phyloP scores from a whole-genome alignment of 1,140 invertebrate species.

The Ptiloglossa arizonensis region DNA sequence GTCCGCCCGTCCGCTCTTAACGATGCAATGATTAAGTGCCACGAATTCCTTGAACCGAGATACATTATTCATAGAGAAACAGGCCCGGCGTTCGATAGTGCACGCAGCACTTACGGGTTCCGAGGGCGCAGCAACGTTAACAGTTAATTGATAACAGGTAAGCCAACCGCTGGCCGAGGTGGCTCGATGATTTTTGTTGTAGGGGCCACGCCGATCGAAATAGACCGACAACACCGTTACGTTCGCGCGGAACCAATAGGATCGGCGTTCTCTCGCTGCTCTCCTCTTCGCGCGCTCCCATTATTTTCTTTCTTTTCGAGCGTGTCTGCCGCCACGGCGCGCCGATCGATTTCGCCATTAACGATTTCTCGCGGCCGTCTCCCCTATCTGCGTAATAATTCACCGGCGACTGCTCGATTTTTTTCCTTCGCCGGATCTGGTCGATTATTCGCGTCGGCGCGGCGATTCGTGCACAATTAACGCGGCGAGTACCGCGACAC shows the following conservation, averaged over 20 bases:
- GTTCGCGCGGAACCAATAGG: conserved; percentile 55
- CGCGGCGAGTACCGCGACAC: neutral
- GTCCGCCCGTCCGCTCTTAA: conserved; percentile 49
- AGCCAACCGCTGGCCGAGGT: conserved; percentile 37
- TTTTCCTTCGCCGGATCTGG: neutral
- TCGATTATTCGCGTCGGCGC: neutral
- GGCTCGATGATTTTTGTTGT: conserved; percentile 54
- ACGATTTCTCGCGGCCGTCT: conserved; percentile 52
- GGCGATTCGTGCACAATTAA: conserved; percentile 18
- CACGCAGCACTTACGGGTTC: conserved; percentile 47
- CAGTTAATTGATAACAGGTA: conserved; percentile 68
- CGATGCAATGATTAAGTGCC: conserved; percentile 54
- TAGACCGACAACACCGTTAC: conserved; percentile 59
- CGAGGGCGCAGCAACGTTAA: conserved; percentile 50
- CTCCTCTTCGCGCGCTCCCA: neutral
- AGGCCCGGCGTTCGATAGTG: conserved; percentile 25
- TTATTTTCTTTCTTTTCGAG: conserved; percentile 41
- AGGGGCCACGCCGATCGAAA: conserved; percentile 51
- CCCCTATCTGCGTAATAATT: conserved; percentile 48
- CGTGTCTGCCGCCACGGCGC: conserved; percentile 5
- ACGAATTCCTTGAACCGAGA: conserved; percentile 48
- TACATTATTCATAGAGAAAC: conserved; percentile 60
- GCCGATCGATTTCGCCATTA: conserved; percentile 56
- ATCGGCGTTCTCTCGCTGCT: conserved; percentile 6
- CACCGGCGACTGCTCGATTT: conserved; percentile 6